Evolutionary conservation across 2,888 invertebrate species (phyloP).

Genomic region (Nomada flava): DNA sequence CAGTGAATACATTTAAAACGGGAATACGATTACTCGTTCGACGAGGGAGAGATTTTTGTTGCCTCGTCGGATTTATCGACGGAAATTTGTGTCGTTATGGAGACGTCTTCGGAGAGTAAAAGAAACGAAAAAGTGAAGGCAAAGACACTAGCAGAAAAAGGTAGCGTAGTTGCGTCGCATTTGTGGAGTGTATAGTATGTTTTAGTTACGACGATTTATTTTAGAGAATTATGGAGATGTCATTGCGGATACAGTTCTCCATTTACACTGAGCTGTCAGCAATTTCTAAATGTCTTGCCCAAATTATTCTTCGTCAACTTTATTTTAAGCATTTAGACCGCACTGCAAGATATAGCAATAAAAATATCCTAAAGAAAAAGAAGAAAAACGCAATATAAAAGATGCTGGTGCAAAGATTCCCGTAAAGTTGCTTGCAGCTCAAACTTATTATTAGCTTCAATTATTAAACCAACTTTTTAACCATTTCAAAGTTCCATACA

Average conservation of each 20-base stretch:
- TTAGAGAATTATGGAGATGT: constrained; percentile 24
- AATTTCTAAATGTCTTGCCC: no score
- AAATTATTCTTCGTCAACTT: no score
- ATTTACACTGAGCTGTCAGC: no score
- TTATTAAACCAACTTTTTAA: not conserved
- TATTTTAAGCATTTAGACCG: no score
- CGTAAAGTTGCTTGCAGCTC: no score
- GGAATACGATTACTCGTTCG: constrained; percentile 79
- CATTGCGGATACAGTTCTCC: no score
- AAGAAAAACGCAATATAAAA: no score
- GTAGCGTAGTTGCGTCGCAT: not conserved
- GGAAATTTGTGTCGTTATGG: constrained; percentile 78
- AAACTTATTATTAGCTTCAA: not conserved
- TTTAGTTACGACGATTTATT: constrained; percentile 32
- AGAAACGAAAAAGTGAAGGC: constrained; percentile 62
- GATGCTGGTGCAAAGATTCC: no score
- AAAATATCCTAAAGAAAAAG: no score
- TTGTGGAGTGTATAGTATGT: not conserved
- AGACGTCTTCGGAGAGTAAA: constrained; percentile 59
- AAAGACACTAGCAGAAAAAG: constrained; percentile 53
- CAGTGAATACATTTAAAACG: constrained; percentile 80
- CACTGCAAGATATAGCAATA: no score
- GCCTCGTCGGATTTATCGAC: constrained; percentile 79
- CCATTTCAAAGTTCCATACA: no score
- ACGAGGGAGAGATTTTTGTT: constrained; percentile 67